phyloP scores from a whole-genome alignment of 1,140 invertebrate species.

The Trissolcus basalis region DNA sequence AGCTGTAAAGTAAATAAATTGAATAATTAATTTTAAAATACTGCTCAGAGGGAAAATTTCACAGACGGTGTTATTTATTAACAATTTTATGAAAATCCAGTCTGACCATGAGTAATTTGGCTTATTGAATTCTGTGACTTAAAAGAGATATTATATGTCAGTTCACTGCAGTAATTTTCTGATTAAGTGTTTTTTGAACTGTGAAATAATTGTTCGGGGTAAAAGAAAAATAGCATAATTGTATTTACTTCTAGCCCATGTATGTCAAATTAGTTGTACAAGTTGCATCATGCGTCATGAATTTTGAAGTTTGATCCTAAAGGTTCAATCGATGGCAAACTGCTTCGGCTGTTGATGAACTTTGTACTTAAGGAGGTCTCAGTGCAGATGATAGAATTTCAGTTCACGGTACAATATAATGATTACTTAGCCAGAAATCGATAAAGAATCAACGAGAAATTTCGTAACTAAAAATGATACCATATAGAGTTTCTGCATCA shows the following conservation, averaged over 20 bases:
- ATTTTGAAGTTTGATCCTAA: slow-evolving; percentile 19
- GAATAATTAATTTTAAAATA: slow-evolving; percentile 17
- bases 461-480: neutral
- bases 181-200: too few species aligned
- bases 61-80: slow-evolving; percentile 26
- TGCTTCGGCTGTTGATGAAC: slow-evolving; percentile 29
- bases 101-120: too few species aligned
- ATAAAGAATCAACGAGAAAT: neutral
- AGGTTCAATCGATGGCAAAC: slow-evolving; percentile 15
- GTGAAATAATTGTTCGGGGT: too few species aligned
- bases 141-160: too few species aligned
- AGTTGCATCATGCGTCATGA: slow-evolving; percentile 5
- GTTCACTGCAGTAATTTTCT: too few species aligned
- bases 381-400: slow-evolving; percentile 15
- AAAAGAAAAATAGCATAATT: too few species aligned
- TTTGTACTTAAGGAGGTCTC: slow-evolving; percentile 29
- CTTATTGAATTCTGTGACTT: too few species aligned
- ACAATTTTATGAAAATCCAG: slow-evolving; percentile 4
- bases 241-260: too few species aligned
- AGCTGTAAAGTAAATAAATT: slow-evolving; percentile 77
- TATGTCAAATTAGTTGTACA: neutral
- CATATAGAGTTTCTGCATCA: too few species aligned
- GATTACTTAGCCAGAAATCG: slow-evolving; percentile 9
- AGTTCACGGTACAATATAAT: slow-evolving; percentile 16
- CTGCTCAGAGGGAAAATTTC: slow-evolving; percentile 12